Evolutionary conservation across 2,888 invertebrate species (phyloP), one percentile per base, ranked within the genome.

Genomic region (Lasioglossum lativentre): DNA sequence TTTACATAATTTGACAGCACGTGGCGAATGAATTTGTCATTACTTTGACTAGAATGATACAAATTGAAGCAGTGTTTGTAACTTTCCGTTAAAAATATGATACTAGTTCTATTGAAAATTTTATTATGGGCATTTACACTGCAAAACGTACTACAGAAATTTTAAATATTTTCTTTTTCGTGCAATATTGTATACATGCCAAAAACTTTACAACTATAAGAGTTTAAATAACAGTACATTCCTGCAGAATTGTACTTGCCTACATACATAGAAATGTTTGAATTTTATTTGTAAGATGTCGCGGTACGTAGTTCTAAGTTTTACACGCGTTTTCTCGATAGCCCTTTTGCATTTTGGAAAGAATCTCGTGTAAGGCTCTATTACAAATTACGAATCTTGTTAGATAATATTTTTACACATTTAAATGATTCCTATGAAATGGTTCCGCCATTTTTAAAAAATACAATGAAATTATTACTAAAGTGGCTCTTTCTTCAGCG

Each of bases 101-200:
- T 56, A 16, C 34, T 66, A 72, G 23, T 59, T 34, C 34, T 68
- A 42, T 75, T 72, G 30, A 27, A 77, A 52, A 70, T 30, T n/a
- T 75, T 78, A 72, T 75, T 34, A 66, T 45, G 78, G 75, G 81
- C 86, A 86, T 78, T 85, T 85, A 76, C 30, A 47, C 27, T 12
- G 52, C 40, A 16, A 30, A 47, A 72, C 23, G 63, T 68, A 4
- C n/a, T n/a, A 63, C 47, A 38, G 42, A 70, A 19, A 45, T 59
- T 52, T 83, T 27, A 19, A 47, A 52, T 8, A 66, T 42, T 45
- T 19, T 66, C 47, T 16, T 34, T 78, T 66, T 59, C 23, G 75
- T 81, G 38, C 52, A 78, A 86, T 85, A 80, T 56, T 72, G 19
- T 14, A 27, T 38, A 30, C 23, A 47, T 72, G 74, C 40, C 47